Evolutionary conservation across 1,140 invertebrate species (phyloP).

Genomic region (Drosophila punjabiensis): DNA sequence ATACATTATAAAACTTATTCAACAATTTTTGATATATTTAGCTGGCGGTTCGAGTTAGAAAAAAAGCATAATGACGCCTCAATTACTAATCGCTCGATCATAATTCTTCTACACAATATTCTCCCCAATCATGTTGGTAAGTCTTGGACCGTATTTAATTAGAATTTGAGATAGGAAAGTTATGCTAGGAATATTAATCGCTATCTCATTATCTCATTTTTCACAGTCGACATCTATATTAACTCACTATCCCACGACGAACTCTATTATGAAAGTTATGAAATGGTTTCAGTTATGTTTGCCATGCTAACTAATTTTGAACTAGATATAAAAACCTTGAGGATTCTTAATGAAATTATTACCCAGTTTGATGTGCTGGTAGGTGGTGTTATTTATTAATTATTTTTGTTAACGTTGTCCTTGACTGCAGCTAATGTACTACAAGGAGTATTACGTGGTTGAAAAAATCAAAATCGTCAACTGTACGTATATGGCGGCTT

Average conservation of each 20-base stretch:
- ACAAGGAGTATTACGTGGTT: constrained; percentile 55
- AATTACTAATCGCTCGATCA: constrained; percentile 92
- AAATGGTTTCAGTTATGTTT: constrained; percentile 95
- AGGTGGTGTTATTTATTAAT: constrained; percentile 1
- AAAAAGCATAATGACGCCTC: constrained; percentile 91
- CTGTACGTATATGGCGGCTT: constrained; percentile 97
- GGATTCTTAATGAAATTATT: constrained; percentile 95
- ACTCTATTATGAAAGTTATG: constrained; percentile 93
- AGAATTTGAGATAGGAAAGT: not conserved
- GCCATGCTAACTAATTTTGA: constrained; percentile 93
- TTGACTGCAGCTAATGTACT: constrained; percentile 25
- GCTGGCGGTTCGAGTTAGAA: constrained; percentile 93
- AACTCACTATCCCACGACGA: constrained; percentile 90
- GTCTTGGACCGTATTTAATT: constrained; percentile 47
- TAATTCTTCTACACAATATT: constrained; percentile 93
- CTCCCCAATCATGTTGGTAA: constrained; percentile 93
- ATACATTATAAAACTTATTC: not conserved
- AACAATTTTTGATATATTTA: constrained; percentile 30
- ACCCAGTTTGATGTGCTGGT: constrained; percentile 92
- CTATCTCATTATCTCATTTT: constrained; percentile 51
- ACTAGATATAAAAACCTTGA: constrained; percentile 88
- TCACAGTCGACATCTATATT: constrained; percentile 90
- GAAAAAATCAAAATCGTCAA: constrained; percentile 97
- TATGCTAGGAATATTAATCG: not conserved
- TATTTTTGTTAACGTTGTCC: not conserved